Percentiles rank a stretch among this genome's conserved stretches.
Evolutionary conservation across 2,113 vertebrate species (phyloP).

Genomic region (Coturnix japonica): DNA sequence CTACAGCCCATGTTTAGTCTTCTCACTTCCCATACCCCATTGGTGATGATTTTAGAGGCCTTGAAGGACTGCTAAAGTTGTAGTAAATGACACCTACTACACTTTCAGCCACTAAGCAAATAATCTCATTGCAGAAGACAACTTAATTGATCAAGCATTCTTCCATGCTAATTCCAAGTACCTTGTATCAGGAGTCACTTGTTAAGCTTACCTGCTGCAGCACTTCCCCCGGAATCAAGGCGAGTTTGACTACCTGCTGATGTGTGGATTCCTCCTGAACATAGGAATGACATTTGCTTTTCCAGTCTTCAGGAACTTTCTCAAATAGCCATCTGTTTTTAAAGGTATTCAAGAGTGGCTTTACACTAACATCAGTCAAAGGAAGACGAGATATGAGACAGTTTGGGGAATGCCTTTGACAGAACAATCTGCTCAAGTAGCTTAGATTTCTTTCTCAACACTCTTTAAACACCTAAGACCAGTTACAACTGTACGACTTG

Average conservation of each 20-base stretch:
- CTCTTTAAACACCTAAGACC: background rate
- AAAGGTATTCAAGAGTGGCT: background rate
- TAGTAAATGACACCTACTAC: background rate
- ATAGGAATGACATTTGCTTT: background rate
- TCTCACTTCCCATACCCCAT: background rate
- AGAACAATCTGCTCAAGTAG: background rate
- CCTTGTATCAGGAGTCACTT: background rate
- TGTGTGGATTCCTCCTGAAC: background rate
- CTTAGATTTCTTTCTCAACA: background rate
- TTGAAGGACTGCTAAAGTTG: background rate
- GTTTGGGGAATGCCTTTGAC: background rate
- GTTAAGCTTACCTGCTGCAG: background rate
- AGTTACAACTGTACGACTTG: background rate
- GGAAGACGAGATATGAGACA: fast-evolving
- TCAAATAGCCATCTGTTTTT: background rate
- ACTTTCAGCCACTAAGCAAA: background rate
- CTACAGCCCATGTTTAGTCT: background rate
- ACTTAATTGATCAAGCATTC: background rate
- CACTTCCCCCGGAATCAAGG: background rate
- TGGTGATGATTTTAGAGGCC: background rate
- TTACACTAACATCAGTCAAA: fast-evolving
- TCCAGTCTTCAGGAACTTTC: background rate
- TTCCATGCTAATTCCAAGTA: background rate
- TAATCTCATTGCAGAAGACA: background rate
- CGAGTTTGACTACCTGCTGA: background rate